Conservation (phyloP, 92 coral and sea anemone genomes). For the Porites evermanni region DNA sequence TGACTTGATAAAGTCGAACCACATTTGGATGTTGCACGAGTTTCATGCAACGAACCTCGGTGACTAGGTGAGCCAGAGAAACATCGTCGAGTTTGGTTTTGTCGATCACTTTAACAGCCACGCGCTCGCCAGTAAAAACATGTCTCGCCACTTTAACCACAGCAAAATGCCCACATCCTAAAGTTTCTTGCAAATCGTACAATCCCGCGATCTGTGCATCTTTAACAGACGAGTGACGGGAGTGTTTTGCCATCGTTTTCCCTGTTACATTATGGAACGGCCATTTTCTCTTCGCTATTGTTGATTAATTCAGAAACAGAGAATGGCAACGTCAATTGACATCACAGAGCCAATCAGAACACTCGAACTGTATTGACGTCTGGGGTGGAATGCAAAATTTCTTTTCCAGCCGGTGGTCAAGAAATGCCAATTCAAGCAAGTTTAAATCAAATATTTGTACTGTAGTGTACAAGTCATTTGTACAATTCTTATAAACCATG, state of each 20-base stretch:
- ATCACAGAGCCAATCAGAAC: constrained; percentile 80
- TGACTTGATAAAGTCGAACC: constrained; percentile 96
- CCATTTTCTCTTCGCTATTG: constrained; percentile 42
- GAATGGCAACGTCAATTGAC: constrained; percentile 86
- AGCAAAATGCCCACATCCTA: constrained; percentile 98
- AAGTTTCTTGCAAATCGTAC: constrained; percentile 93
- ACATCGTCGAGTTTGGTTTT: constrained; percentile 94
- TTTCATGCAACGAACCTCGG: constrained; percentile 99
- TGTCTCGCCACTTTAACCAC: constrained; percentile 98
- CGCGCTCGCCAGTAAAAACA: constrained; percentile 98
- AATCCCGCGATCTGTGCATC: constrained; percentile 97
- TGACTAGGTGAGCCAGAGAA: constrained; percentile 90
- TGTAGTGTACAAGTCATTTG: not conserved
- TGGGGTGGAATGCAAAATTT: not conserved
- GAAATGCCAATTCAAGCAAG: not conserved
- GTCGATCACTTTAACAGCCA: constrained; percentile 99
- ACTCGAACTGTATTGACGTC: constrained; percentile 29
- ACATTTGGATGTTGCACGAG: constrained; percentile 99
- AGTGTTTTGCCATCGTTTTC: constrained; percentile 83
- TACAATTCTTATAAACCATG: not conserved
- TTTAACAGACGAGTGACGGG: constrained; percentile 70
- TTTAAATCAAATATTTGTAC: constrained; percentile 20
- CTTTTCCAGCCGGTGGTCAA: not conserved
- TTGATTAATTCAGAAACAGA: constrained; percentile 42
- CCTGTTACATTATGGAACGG: constrained; percentile 42